These are phyloP conservation scores for Cherax destructor DNA, from an alignment of 1,140 invertebrate species.

Conservation along the genomic window DNA sequence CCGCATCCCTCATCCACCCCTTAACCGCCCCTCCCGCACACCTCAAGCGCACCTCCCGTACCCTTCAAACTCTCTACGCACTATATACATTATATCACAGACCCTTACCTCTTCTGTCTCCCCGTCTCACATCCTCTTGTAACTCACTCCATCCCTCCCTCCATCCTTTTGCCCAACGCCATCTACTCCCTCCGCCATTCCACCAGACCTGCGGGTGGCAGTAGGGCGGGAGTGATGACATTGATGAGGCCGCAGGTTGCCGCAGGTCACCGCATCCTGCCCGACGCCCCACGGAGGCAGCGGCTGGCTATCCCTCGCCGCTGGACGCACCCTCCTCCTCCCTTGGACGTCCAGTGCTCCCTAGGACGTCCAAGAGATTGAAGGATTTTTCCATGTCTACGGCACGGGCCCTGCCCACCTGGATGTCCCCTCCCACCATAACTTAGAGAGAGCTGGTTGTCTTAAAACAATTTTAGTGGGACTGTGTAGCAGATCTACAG, in stretches of 20 bases:
- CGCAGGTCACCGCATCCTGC: conserved; percentile 35
- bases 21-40: too few relatives aligned
- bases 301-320: conserved; percentile 43
- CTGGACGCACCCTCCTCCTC: conserved; percentile 29
- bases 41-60: too few relatives aligned
- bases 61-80: too few relatives aligned
- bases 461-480: too few relatives aligned
- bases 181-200: background rate
- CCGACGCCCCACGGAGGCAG: conserved; percentile 52
- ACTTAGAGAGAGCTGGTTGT: too few relatives aligned
- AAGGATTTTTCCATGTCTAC: conserved; percentile 22
- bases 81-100: too few relatives aligned
- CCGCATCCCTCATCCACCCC: too few relatives aligned
- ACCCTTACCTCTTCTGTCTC: background rate
- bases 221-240: conserved; percentile 57
- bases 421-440: background rate
- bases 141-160: background rate
- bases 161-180: background rate
- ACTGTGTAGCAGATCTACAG: too few relatives aligned
- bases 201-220: conserved; percentile 33
- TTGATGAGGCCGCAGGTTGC: conserved; percentile 50
- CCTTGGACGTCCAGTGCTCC: conserved; percentile 5
- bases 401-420: conserved; percentile 7
- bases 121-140: background rate
- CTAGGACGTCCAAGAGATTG: background rate